These are phyloP conservation scores for Halcyon badia DNA, from an alignment of 2,797 vertebrate genomes.

Conservation along the genomic window DNA sequence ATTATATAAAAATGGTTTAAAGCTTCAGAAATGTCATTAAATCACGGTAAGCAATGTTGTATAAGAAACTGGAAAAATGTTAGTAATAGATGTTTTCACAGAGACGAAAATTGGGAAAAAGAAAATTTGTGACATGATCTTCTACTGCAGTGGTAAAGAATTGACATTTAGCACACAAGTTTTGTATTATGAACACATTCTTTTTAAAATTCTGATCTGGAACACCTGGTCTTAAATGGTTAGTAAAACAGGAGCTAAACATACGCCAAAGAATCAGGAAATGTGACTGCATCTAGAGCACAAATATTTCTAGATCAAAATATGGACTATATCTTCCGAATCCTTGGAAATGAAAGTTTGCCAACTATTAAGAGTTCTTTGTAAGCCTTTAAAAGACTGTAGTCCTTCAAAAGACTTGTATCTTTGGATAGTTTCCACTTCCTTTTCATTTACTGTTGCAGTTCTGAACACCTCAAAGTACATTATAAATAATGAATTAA, in stretches of 20 bases:
- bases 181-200: background rate
- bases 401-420: constrained; percentile 1
- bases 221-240: background rate
- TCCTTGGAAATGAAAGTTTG: background rate
- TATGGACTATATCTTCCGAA: background rate
- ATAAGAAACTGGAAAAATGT: background rate
- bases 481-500: constrained; percentile 37
- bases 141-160: background rate
- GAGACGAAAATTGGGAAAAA: background rate
- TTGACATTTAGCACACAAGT: background rate
- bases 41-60: background rate
- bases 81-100: background rate
- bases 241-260: background rate
- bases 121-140: background rate
- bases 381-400: background rate
- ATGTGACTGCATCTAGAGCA: background rate
- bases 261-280: background rate
- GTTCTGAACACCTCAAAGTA: constrained; percentile 5
- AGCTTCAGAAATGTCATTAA: background rate
- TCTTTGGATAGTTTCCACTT: background rate
- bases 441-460: background rate
- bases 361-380: background rate
- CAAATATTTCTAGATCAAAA: background rate
- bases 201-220: background rate
- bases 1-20: background rate